phyloP scores from a whole-genome alignment of 1,140 invertebrate species.

The Anoplolepis gracilipes region DNA sequence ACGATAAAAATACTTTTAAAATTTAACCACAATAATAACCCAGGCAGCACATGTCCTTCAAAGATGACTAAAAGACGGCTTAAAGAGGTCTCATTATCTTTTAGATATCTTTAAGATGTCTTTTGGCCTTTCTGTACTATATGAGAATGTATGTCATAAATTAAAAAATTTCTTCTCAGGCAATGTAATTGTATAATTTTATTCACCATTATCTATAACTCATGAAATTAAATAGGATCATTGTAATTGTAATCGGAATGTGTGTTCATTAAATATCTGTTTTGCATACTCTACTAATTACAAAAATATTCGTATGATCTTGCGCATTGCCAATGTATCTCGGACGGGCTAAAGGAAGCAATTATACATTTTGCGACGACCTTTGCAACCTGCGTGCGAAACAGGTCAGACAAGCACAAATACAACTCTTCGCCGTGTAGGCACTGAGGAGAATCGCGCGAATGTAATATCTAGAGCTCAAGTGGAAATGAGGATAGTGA shows the following conservation, averaged over 20 bases:
- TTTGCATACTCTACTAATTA: neutral
- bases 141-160: neutral
- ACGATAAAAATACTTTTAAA: conserved; percentile 1
- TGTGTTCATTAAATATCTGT: conserved; percentile 24
- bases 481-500: conserved; percentile 62
- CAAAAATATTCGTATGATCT: neutral
- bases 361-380: conserved; percentile 48
- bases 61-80: too few relatives aligned
- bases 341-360: conserved; percentile 67
- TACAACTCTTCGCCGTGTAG: conserved; percentile 48
- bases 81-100: too few relatives aligned
- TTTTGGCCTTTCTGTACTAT: too few relatives aligned
- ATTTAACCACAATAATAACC: neutral
- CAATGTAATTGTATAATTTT: neutral
- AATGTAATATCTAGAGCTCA: conserved; percentile 58
- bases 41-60: too few relatives aligned
- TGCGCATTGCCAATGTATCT: conserved; percentile 13
- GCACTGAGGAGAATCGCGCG: conserved; percentile 50
- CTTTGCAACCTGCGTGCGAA: conserved; percentile 67
- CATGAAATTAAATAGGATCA: neutral
- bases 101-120: too few relatives aligned
- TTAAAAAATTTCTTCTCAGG: conserved; percentile 25
- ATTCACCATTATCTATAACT: neutral
- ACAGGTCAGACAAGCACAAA: conserved; percentile 57
- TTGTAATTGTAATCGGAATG: conserved; percentile 28